Evolutionary conservation across 1,140 invertebrate genomes (phyloP).

Genomic region (Lethrus apterus): DNA sequence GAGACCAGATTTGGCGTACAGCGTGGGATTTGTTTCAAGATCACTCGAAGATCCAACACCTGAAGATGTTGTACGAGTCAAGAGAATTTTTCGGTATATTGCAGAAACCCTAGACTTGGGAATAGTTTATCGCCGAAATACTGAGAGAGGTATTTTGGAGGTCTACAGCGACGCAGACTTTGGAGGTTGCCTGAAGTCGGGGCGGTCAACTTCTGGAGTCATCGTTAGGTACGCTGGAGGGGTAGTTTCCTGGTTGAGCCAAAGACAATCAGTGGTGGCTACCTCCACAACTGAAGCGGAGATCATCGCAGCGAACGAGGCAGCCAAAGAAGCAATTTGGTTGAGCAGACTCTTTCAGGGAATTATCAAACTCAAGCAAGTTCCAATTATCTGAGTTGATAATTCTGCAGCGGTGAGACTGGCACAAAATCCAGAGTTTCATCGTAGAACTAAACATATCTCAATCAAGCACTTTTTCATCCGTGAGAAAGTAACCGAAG

Average conservation of each 20-base stretch:
- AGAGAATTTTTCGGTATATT: conserved; percentile 37
- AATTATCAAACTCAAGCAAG: conserved; percentile 16
- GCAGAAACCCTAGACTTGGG: conserved; percentile 29
- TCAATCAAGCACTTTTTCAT: conserved; percentile 37
- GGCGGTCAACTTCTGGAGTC: neutral
- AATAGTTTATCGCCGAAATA: conserved; percentile 27
- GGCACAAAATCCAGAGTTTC: conserved; percentile 35
- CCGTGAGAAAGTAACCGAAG: conserved; percentile 28
- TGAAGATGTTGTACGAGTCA: conserved; percentile 32
- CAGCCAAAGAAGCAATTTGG: conserved; percentile 39
- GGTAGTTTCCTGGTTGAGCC: conserved; percentile 10
- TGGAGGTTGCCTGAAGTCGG: conserved; percentile 30
- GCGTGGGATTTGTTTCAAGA: conserved; percentile 33
- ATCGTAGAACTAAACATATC: conserved; percentile 41
- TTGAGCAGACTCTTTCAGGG: conserved; percentile 29
- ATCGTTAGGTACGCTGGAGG: conserved; percentile 8
- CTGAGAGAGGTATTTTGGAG: conserved; percentile 18
- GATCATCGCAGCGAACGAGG: conserved; percentile 40
- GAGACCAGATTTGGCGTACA: conserved; percentile 38
- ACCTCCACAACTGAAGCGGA: conserved; percentile 43
- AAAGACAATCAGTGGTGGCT: conserved; percentile 16
- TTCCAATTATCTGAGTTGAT: conserved; percentile 24
- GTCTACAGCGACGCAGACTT: conserved; percentile 39
- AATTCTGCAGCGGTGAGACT: conserved; percentile 29
- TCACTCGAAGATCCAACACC: conserved; percentile 36